These are phyloP conservation scores for Ancistrus triradiatus DNA, from an alignment of 2,113 vertebrate genomes.

Conservation along the genomic window DNA sequence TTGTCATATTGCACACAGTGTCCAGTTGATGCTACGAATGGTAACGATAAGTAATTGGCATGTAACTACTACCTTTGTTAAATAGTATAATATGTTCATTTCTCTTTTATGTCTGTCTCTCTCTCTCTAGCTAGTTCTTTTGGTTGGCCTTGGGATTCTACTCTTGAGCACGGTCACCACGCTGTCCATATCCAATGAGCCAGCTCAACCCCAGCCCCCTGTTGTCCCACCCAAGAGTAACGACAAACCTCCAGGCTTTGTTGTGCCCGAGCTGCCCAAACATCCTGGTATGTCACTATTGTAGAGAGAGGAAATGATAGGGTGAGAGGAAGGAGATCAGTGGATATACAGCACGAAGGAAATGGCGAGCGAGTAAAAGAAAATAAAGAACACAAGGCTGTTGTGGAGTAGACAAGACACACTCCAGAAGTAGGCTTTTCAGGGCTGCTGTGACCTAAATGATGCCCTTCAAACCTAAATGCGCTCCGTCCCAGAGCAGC, in stretches of 20 bases:
- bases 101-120: conserved; percentile 1
- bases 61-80: too few relatives aligned
- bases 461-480: conserved; percentile 48
- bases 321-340: conserved; percentile 30
- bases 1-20: too few relatives aligned
- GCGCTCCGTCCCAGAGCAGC: conserved; percentile 49
- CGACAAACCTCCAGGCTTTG: conserved; percentile 37
- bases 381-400: conserved; percentile 9
- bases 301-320: conserved; percentile 7
- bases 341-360: conserved; percentile 25
- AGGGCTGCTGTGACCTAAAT: conserved; percentile 36
- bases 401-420: conserved; percentile 24
- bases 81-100: too few relatives aligned
- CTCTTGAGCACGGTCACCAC: conserved; percentile 91
- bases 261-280: conserved; percentile 48
- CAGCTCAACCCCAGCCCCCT: conserved; percentile 50
- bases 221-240: conserved; percentile 52
- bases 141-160: conserved; percentile 88
- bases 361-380: conserved; percentile 43
- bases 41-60: too few relatives aligned
- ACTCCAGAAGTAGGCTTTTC: conserved; percentile 29
- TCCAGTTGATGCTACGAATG: too few relatives aligned
- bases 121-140: conserved; percentile 80
- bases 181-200: conserved; percentile 70
- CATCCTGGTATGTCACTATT: conserved; percentile 61